Evolutionary conservation across 92 coral and sea anemone genomes (phyloP).

Genomic region (Diadumene lineata): DNA sequence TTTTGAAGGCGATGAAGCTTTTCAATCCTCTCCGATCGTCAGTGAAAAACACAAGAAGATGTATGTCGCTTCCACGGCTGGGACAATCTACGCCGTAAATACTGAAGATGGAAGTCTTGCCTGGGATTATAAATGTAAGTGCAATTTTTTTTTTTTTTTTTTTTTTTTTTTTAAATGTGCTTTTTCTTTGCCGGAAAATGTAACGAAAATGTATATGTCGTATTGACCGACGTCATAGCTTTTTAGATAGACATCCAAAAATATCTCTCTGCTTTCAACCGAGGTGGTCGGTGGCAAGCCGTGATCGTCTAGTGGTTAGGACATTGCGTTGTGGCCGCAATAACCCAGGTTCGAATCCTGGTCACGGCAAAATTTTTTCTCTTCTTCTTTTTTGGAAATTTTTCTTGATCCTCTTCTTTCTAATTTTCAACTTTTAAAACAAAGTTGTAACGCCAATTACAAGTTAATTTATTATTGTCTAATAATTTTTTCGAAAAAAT

Average conservation of each 20-base stretch:
- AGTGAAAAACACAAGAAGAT: constrained; percentile 55
- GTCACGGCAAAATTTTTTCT: constrained; percentile 71
- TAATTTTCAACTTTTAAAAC: not conserved
- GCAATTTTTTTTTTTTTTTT: too few species aligned
- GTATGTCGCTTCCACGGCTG: constrained; percentile 79
- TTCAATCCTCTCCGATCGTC: constrained; percentile 87
- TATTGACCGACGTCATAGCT: constrained; percentile 2
- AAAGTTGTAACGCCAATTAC: not conserved
- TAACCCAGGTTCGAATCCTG: constrained; percentile 99
- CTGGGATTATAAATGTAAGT: constrained; percentile 57
- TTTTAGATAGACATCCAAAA: constrained; percentile 27
- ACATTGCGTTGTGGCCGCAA: constrained; percentile 99
- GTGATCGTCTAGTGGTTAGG: constrained; percentile 98
- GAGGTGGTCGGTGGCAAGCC: constrained; percentile 44
- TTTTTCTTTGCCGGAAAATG: too few species aligned
- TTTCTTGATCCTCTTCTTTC: not conserved
- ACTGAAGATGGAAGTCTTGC: constrained; percentile 51
- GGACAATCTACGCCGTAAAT: constrained; percentile 70
- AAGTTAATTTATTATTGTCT: not conserved
- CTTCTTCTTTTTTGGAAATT: not conserved
- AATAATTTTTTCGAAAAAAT: not conserved
- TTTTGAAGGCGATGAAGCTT: constrained; percentile 76
- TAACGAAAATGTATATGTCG: too few species aligned
- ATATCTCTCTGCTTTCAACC: not conserved
- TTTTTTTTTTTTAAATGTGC: too few species aligned